These are phyloP conservation scores for Patagioenas fasciata DNA, from an alignment of 2,113 vertebrate species.

Conservation along the genomic window DNA sequence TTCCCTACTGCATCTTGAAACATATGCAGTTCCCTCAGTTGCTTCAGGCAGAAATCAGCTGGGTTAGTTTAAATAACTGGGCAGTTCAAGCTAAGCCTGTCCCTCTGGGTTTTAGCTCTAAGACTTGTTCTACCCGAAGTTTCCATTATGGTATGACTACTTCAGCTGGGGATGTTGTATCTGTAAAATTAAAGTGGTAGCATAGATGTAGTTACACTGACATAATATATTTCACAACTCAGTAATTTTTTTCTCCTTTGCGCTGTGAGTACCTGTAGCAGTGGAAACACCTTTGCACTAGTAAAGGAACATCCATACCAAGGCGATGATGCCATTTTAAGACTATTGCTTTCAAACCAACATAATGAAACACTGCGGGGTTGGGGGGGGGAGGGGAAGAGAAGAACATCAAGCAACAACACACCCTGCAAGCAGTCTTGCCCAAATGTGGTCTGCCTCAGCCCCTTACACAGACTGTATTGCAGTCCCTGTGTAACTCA, in stretches of 20 bases:
- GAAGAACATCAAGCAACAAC: too few relatives aligned
- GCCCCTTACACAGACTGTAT: neutral
- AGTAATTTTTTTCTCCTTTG: neutral
- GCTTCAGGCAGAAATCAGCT: neutral
- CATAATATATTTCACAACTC: neutral
- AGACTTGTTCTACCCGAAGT: neutral
- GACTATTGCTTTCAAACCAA: neutral
- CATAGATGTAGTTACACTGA: neutral
- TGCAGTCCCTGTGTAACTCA: neutral
- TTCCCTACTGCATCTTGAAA: neutral
- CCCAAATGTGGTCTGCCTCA: neutral
- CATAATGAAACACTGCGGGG: neutral
- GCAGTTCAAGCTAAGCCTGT: conserved; percentile 21
- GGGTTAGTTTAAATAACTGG: neutral
- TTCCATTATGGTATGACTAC: neutral
- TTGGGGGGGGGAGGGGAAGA: too few relatives aligned
- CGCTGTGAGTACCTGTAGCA: neutral
- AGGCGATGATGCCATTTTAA: neutral
- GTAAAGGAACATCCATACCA: neutral
- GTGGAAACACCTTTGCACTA: neutral
- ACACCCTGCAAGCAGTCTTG: neutral
- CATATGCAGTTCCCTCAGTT: neutral
- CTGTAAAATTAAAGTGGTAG: neutral
- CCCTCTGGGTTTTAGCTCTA: neutral
- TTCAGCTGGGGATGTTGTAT: neutral